These are phyloP conservation scores for Drosophila pseudoananassae DNA, from an alignment of 1,140 invertebrate species.

Conservation along the genomic window DNA sequence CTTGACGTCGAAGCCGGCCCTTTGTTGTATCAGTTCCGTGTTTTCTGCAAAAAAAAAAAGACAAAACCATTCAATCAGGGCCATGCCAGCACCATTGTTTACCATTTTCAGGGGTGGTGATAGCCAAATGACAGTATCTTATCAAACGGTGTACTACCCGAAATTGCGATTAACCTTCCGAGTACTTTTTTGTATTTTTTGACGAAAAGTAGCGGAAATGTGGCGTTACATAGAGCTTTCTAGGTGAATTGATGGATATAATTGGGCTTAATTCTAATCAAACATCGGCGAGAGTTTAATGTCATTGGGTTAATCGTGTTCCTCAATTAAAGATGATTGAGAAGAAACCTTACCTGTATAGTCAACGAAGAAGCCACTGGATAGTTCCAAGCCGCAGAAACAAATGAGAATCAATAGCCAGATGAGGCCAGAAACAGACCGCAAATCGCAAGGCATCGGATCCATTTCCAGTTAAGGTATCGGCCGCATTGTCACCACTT, in stretches of 20 bases:
- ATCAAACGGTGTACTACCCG: slow-evolving; percentile 38
- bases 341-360: slow-evolving; percentile 56
- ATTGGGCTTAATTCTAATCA: too few relatives aligned
- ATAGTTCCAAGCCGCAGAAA: slow-evolving; percentile 16
- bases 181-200: slow-evolving; percentile 36
- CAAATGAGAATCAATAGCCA: slow-evolving; percentile 48
- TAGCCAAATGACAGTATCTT: slow-evolving; percentile 62
- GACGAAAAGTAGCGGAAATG: slow-evolving; percentile 31
- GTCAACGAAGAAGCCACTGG: slow-evolving; percentile 53
- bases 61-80: slow-evolving; percentile 44
- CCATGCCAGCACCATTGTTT: slow-evolving; percentile 40
- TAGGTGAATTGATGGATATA: neutral
- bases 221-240: slow-evolving; percentile 9
- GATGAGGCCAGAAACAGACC: slow-evolving; percentile 14
- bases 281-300: too few relatives aligned
- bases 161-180: slow-evolving; percentile 45
- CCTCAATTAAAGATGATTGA: too few relatives aligned
- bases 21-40: slow-evolving; percentile 74
- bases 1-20: slow-evolving; percentile 66
- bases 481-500: slow-evolving; percentile 13
- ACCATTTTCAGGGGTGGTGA: slow-evolving; percentile 33
- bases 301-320: too few relatives aligned
- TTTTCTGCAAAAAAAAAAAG: slow-evolving; percentile 56
- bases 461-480: slow-evolving; percentile 39
- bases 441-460: slow-evolving; percentile 31